Evolutionary conservation across 2,888 invertebrate species (phyloP), one percentile per base, ranked within the genome.

Genomic region (Hydropsyche betteni): DNA sequence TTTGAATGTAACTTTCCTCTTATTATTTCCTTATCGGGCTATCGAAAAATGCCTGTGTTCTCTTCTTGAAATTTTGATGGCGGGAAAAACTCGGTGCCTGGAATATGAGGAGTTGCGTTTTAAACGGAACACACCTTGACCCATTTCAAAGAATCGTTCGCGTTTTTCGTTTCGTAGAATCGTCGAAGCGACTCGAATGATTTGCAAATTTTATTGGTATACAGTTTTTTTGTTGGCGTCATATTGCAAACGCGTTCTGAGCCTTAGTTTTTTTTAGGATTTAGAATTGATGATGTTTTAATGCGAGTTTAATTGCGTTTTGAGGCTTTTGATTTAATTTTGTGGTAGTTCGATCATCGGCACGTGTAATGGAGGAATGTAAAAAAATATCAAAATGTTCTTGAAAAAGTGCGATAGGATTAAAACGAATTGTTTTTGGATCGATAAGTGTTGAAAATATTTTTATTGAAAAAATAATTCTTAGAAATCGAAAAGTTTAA

Each of bases 301-400:
- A 64, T 64, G 34, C 36, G 64, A 64, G 34, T 64, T 36, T 64
- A 64, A 64, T 64, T 64, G 64, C 64, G 12, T 16, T 53, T 10
- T 10, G 16, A 14, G n/a, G n/a, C 7, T 33, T 33, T 61, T 10
- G 10, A 64, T 64, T 33, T 64, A 58, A n/a, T 64, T 34, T 36
- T 33, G 36, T 64, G 64, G 3, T 24, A 24, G 24, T 24, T 24
- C 24, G 24, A 24, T 12, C n/a, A 2, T 1, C 3, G 51, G 24
- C 24, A 24, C 24, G 24, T 24, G 24, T 24, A 51, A 51, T 12
- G 51, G 51, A 51, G n/a, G 10, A 51, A 51, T 51, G 8, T 51
- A 2, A 12, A 51, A 51, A 51, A 12, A 51, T 2, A 12, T 51
- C 2, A 2, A 51, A n/a, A 51, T 12, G n/a, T 51, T 51, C n/a